Evolutionary conservation across 2,888 invertebrate genomes (phyloP), one percentile per base, ranked within the genome.

Genomic region (Petrolisthes cinctipes): DNA sequence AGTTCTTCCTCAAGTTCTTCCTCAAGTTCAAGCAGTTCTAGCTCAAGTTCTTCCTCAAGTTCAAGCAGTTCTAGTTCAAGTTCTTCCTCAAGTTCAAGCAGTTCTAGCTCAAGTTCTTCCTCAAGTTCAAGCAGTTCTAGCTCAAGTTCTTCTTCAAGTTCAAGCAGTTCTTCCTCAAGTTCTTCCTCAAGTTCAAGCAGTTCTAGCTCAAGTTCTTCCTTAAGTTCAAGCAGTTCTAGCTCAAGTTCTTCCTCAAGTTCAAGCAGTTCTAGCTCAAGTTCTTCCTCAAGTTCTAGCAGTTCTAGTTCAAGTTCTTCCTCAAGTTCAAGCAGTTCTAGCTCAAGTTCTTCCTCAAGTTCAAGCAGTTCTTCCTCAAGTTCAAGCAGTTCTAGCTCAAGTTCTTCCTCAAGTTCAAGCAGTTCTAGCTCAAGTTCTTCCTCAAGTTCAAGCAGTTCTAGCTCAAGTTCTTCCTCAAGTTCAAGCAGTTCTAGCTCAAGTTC

Each of bases 41-140:
- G 71, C 20, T 73, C 56, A 20, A 37, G 7, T 23, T 53, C 37
- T 66, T 23, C 37, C 7, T n/a, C n/a, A n/a, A 66, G 81, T 66
- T 80, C 20, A n/a, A 20, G 17, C 9, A 37, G 37, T 37, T 37
- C 37, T 37, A 37, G 81, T 11, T 37, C 66, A 37, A 81, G 66
- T 56, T 61, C 81, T 20, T 66, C 20, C 51, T 66, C 57, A 9
- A 61, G 81, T 61, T 81, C 61, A 61, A 57, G 81, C 20, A 37
- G 37, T 37, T 37, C 37, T 37, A n/a, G n/a, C n/a, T n/a, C n/a
- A n/a, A n/a, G n/a, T n/a, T n/a, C n/a, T n/a, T 37, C 37, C 51
- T 81, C 81, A 71, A 61, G 51, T n/a, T 57, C n/a, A 9, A 56
- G 75, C 51, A 79, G n/a, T n/a, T 79, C n/a, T 9, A 82, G 82